Conservation (phyloP, 1,140 invertebrate genomes). For the Sinella curviseta region DNA sequence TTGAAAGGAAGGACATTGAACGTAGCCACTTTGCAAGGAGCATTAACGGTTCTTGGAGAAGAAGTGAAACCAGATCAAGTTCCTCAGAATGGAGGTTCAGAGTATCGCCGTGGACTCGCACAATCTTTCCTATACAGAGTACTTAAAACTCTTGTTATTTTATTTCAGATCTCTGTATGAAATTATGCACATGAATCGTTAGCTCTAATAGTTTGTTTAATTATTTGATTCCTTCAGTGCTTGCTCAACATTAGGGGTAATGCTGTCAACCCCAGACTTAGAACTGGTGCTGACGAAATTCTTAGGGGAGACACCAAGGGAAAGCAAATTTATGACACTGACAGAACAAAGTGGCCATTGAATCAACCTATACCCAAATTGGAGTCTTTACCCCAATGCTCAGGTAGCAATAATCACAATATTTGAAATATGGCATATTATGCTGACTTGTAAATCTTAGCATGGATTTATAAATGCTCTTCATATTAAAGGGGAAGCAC, state of each 20-base stretch:
- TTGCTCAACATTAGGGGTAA: conserved; percentile 46
- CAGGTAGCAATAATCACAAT: no score
- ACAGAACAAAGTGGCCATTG: conserved; percentile 55
- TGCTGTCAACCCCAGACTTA: conserved; percentile 31
- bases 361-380: conserved; percentile 57
- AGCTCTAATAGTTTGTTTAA: no score
- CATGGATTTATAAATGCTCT: neutral
- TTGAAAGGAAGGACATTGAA: conserved; percentile 62
- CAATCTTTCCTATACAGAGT: conserved; percentile 71
- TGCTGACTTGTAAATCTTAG: neutral
- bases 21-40: conserved; percentile 60
- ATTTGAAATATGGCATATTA: conserved; percentile 9
- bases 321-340: conserved; percentile 54
- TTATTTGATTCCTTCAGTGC: neutral
- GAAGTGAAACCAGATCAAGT: conserved; percentile 66
- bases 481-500: conserved; percentile 54
- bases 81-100: conserved; percentile 65
- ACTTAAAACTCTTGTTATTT: neutral
- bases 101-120: conserved; percentile 66
- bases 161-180: neutral
- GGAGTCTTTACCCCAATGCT: conserved; percentile 53
- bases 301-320: conserved; percentile 51
- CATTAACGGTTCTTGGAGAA: conserved; percentile 60
- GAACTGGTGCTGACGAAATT: conserved; percentile 41
- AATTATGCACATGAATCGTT: no score